phyloP scores from a whole-genome alignment of 2,797 vertebrate genomes.

The Peromyscus aztecus region DNA sequence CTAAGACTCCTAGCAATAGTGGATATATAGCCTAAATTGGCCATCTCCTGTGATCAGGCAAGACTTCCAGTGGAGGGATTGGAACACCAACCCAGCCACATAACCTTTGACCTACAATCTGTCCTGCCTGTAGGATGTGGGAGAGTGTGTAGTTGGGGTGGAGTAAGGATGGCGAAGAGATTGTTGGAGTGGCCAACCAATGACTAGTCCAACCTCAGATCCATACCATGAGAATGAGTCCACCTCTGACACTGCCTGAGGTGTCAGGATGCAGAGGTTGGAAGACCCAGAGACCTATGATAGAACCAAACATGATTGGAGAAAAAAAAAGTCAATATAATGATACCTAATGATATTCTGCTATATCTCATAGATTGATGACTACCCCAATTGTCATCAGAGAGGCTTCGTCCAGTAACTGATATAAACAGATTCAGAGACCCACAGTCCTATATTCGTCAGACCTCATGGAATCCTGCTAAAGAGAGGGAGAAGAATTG shows the following conservation, averaged over 20 bases:
- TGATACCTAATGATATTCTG: not conserved
- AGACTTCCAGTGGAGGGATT: not conserved
- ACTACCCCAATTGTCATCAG: not conserved
- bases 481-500: not conserved
- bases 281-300: not conserved
- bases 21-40: not conserved
- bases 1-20: not conserved
- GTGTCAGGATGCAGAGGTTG: not conserved
- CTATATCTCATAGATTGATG: not conserved
- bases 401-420: not conserved
- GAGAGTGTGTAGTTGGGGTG: not conserved
- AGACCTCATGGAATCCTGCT: too few relatives aligned
- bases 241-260: not conserved
- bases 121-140: not conserved
- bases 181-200: not conserved
- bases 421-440: not conserved
- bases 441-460: too few relatives aligned
- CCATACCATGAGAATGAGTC: not conserved
- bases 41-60: not conserved
- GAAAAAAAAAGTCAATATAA: not conserved
- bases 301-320: not conserved
- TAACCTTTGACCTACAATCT: not conserved
- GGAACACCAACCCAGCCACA: not conserved
- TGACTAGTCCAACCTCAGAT: not conserved
- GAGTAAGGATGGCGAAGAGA: not conserved